These are phyloP conservation scores for Cheirogaleus medius DNA, from an alignment of 2,113 vertebrate genomes.

Conservation along the genomic window DNA sequence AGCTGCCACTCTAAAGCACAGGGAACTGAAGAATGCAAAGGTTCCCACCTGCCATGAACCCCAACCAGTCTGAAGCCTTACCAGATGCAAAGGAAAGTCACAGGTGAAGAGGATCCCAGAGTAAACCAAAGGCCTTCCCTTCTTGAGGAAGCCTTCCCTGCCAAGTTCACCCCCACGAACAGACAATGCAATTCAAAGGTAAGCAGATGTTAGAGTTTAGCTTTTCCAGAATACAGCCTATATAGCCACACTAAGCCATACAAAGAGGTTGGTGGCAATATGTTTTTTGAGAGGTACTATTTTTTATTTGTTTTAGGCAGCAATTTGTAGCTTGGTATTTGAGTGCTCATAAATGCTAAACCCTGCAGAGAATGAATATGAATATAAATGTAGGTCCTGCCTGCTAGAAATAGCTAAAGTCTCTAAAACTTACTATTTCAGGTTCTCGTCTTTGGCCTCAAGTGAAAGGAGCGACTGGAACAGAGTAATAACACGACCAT, in stretches of 20 bases:
- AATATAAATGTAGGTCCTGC: background rate
- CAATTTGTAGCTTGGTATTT: background rate
- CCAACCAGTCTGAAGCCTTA: background rate
- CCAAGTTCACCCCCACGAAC: background rate
- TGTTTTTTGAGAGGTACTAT: background rate
- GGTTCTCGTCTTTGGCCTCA: background rate
- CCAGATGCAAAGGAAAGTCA: background rate
- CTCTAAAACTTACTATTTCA: background rate
- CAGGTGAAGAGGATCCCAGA: background rate
- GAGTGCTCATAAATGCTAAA: background rate
- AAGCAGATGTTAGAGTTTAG: background rate
- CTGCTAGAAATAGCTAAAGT: background rate
- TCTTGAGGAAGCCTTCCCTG: background rate
- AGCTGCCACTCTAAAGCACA: background rate
- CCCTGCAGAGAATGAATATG: background rate
- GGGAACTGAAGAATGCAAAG: background rate
- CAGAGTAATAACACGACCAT: background rate
- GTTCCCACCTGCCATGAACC: background rate
- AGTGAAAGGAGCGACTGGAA: background rate
- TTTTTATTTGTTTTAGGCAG: conserved; percentile 28
- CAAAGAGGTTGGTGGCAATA: background rate
- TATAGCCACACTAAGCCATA: background rate
- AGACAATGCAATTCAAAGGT: background rate
- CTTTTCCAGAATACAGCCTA: background rate
- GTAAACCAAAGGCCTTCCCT: background rate